phyloP scores from a whole-genome alignment of 2,113 vertebrate genomes.

The Tachuris rubrigastra region DNA sequence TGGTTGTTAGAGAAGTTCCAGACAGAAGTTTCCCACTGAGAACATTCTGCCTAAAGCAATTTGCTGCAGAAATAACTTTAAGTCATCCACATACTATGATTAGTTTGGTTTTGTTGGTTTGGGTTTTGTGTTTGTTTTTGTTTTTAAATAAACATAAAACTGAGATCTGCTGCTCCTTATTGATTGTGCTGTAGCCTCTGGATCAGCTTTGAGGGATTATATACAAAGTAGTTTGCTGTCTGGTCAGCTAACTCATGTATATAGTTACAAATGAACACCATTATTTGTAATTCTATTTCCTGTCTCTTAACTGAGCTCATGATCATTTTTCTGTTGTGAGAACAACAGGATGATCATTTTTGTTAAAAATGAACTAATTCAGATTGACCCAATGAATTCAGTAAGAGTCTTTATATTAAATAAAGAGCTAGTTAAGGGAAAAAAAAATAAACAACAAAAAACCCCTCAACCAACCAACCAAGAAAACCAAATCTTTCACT shows the following conservation, averaged over 20 bases:
- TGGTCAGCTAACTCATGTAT: not conserved
- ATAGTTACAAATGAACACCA: not conserved
- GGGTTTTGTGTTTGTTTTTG: not conserved
- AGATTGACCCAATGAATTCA: not conserved
- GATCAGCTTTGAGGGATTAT: not conserved
- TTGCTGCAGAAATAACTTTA: not conserved
- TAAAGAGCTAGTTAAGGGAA: rapidly evolving
- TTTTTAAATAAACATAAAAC: not conserved
- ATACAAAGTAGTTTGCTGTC: not conserved
- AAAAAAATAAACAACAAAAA: rapidly evolving
- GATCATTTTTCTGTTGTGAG: not conserved
- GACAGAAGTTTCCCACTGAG: not conserved
- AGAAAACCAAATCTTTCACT: not conserved
- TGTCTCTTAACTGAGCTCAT: not conserved
- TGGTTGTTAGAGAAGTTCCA: not conserved
- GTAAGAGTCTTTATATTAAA: not conserved
- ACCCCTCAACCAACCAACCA: not conserved
- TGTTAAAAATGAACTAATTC: not conserved
- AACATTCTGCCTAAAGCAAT: not conserved
- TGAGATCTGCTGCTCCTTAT: not conserved
- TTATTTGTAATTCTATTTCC: not conserved
- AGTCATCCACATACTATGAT: not conserved
- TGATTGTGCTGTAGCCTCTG: not conserved
- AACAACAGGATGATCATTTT: not conserved
- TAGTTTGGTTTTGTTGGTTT: not conserved